phyloP scores from a whole-genome alignment of 2,888 invertebrate genomes.

The Drosophila algonquin region DNA sequence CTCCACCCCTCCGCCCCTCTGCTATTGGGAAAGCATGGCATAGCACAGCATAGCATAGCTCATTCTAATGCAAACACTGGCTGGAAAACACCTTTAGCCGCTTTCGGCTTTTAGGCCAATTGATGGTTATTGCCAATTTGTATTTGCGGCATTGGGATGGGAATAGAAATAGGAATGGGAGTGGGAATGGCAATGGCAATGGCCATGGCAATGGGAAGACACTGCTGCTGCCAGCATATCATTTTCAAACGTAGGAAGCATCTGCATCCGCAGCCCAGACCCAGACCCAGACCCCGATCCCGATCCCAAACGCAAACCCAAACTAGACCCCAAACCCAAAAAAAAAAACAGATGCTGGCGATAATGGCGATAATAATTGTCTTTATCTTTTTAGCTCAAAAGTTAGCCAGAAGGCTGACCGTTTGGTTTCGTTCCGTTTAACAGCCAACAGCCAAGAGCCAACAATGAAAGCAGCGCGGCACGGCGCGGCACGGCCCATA shows the following conservation, averaged over 20 bases:
- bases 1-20: not conserved
- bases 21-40: conserved; percentile 18
- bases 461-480: conserved; percentile 53
- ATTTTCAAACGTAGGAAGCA: conserved; percentile 59
- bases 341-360: conserved; percentile 68
- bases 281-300: no score
- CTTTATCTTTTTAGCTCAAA: conserved; percentile 75
- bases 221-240: conserved; percentile 63
- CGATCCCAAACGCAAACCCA: conserved; percentile 5
- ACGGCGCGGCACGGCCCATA: conserved; percentile 14
- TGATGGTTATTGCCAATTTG: conserved; percentile 80
- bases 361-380: conserved; percentile 79
- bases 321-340: conserved; percentile 23
- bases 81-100: conserved; percentile 45
- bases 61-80: conserved; percentile 75
- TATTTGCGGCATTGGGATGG: conserved; percentile 55
- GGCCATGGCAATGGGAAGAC: not conserved
- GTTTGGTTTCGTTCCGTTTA: conserved; percentile 39
- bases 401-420: conserved; percentile 46
- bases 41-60: conserved; percentile 60
- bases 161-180: not conserved
- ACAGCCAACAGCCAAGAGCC: conserved; percentile 15
- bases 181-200: not conserved
- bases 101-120: conserved; percentile 58
- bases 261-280: conserved; percentile 10